Evolutionary conservation across 2,113 vertebrate species (phyloP).

Genomic region (Gymnobelideus leadbeateri): DNA sequence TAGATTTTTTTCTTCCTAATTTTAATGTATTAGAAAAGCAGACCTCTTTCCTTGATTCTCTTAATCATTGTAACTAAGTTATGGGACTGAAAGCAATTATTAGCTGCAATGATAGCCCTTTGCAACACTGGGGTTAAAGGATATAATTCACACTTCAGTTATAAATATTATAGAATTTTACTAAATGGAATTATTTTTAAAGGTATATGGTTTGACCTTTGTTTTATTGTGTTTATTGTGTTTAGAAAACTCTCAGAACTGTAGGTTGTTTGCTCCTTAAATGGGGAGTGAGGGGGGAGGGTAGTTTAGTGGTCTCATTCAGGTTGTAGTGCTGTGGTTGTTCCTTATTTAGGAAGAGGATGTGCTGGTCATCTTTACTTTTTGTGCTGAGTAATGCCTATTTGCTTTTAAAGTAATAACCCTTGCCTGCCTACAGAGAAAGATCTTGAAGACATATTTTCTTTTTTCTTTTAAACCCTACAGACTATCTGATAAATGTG

Average conservation of each 20-base stretch:
- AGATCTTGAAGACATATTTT: background rate
- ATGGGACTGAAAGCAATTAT: background rate
- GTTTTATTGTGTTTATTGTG: background rate
- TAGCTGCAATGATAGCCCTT: background rate
- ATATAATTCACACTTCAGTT: background rate
- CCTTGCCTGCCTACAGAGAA: background rate
- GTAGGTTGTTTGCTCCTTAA: background rate
- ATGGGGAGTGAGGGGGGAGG: background rate
- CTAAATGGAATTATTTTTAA: background rate
- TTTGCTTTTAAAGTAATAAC: background rate
- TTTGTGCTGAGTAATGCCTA: background rate
- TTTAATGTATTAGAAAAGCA: background rate
- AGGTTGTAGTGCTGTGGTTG: background rate
- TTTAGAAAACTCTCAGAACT: background rate
- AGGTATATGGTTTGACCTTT: background rate
- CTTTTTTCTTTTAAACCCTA: background rate
- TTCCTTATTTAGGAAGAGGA: accelerated
- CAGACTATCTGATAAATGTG: conserved; percentile 97
- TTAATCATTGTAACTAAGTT: background rate
- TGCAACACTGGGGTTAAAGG: background rate
- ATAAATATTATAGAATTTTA: background rate
- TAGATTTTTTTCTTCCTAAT: background rate
- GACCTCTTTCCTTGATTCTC: background rate
- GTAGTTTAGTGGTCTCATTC: background rate
- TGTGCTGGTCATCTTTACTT: accelerated